Conservation (phyloP, 1,140 invertebrate species). For the Ectropis grisescens region DNA sequence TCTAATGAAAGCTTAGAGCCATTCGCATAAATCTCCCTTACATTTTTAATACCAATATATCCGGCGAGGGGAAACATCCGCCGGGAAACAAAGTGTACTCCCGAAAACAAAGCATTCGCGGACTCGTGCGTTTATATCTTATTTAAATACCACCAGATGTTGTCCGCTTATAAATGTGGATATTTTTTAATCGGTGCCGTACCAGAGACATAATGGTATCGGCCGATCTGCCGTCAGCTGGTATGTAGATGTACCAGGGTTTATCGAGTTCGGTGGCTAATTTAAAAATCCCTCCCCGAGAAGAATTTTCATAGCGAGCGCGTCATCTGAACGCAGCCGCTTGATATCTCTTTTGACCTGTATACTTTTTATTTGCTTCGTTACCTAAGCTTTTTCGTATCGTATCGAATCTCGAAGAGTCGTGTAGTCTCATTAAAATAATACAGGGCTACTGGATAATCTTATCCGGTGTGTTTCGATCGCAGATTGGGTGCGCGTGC, state of each 20-base stretch:
- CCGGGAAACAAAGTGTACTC: constrained; percentile 42
- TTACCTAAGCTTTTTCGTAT: constrained; percentile 65
- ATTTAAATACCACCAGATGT: constrained; percentile 65
- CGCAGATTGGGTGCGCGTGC: constrained; percentile 67
- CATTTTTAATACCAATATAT: constrained; percentile 71
- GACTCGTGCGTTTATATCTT: constrained; percentile 59
- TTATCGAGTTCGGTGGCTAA: constrained; percentile 57
- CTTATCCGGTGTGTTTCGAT: constrained; percentile 67
- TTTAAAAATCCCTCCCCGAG: constrained; percentile 50
- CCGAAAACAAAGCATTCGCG: constrained; percentile 53
- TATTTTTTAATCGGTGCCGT: constrained; percentile 66
- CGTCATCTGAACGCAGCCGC: constrained; percentile 38
- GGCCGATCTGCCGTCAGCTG: constrained; percentile 64
- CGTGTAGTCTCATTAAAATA: constrained; percentile 70
- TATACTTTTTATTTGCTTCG: constrained; percentile 60
- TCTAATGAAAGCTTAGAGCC: constrained; percentile 69
- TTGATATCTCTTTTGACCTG: constrained; percentile 63
- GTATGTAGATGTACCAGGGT: constrained; percentile 54
- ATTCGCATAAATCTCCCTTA: constrained; percentile 69
- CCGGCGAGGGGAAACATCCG: constrained; percentile 46
- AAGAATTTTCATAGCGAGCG: constrained; percentile 29
- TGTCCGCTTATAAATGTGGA: constrained; percentile 61
- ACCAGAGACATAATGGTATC: constrained; percentile 67
- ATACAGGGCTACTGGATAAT: constrained; percentile 68
- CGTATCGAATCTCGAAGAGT: constrained; percentile 59